These are phyloP conservation scores for Jacana jacana DNA, from an alignment of 2,113 vertebrate species.

Conservation along the genomic window DNA sequence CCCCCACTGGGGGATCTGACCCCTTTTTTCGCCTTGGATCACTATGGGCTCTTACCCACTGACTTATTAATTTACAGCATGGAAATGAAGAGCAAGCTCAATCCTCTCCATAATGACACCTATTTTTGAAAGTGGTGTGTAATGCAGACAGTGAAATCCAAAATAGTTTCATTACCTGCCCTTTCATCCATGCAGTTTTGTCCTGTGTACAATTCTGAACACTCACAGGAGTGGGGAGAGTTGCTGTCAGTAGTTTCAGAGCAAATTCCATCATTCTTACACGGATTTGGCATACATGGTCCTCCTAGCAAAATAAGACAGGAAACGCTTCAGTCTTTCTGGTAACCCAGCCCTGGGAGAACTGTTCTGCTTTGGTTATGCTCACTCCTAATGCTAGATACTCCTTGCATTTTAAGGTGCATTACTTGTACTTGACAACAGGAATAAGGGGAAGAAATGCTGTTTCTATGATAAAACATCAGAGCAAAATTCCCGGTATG, in stretches of 20 bases:
- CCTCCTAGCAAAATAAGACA: slow-evolving; percentile 20
- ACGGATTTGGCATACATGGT: slow-evolving; percentile 63
- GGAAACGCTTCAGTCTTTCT: not conserved
- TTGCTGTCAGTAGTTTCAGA: not conserved
- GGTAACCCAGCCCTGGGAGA: not conserved
- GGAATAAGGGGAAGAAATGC: not conserved
- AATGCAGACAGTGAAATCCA: not conserved
- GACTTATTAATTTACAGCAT: not conserved
- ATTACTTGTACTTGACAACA: not conserved
- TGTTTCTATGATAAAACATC: not conserved
- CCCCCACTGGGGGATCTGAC: not conserved
- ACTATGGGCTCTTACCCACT: not conserved
- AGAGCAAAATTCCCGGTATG: not conserved
- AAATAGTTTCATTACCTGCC: slow-evolving; percentile 20
- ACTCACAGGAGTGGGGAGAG: not conserved
- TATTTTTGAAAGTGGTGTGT: not conserved
- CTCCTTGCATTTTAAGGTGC: not conserved
- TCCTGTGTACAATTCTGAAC: slow-evolving; percentile 48
- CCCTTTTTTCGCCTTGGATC: not conserved
- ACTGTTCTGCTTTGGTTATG: not conserved
- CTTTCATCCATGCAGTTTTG: not conserved
- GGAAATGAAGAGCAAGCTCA: not conserved
- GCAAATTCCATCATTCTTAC: slow-evolving; percentile 63
- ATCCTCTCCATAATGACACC: not conserved
- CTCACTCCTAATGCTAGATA: not conserved